These are phyloP conservation scores for Odocoileus virginianus DNA, from an alignment of 2,113 vertebrate genomes.

Conservation along the genomic window DNA sequence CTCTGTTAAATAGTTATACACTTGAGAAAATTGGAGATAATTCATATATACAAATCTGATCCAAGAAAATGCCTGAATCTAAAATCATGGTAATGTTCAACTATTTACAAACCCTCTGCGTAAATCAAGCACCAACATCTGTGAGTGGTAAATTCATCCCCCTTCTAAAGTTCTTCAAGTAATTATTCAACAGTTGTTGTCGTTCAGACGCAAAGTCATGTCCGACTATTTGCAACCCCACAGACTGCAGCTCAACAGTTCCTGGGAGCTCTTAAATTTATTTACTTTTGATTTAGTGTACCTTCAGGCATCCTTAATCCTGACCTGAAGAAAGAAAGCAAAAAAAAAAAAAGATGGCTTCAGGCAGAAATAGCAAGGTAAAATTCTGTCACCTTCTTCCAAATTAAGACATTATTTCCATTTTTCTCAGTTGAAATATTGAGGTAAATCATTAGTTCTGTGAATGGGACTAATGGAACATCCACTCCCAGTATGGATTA, in stretches of 20 bases:
- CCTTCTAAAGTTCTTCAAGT: constrained; percentile 1
- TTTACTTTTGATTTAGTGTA: constrained; percentile 53
- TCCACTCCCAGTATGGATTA: not conserved
- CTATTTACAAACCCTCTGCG: not conserved
- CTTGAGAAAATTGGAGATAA: not conserved
- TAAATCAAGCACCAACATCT: constrained; percentile 8
- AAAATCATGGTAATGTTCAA: not conserved
- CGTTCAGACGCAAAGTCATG: not conserved
- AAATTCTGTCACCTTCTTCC: not conserved
- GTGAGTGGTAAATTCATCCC: not conserved
- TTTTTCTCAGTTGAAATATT: not conserved
- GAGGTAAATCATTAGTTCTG: not conserved
- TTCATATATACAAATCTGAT: not conserved
- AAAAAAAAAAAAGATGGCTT: not conserved
- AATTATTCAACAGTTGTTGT: constrained; percentile 15
- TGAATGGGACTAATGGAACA: not conserved
- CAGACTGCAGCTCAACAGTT: not conserved
- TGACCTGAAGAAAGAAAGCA: constrained; percentile 18
- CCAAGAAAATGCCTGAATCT: not conserved
- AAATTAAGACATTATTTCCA: not conserved
- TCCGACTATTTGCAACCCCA: not conserved
- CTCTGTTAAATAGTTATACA: not conserved
- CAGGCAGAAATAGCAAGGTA: not conserved
- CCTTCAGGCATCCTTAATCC: constrained; percentile 51
- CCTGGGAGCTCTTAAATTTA: constrained; percentile 18